Conservation (phyloP, 2,113 vertebrate species). For the Antechinus flavipes region DNA sequence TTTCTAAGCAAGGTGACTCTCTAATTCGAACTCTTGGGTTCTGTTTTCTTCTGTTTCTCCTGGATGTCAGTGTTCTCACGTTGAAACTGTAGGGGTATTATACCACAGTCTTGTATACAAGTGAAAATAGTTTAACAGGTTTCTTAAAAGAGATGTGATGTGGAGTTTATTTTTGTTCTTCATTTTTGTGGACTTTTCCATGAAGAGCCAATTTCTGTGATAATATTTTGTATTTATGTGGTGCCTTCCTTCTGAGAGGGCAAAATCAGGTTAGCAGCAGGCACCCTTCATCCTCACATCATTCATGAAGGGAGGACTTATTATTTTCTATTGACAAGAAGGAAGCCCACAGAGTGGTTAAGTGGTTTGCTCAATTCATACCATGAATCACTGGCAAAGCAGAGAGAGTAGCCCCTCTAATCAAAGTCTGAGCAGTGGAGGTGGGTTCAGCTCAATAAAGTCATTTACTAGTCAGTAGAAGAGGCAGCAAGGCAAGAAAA, state of each 20-base stretch:
- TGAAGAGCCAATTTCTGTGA: constrained; percentile 13
- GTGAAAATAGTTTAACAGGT: constrained; percentile 43
- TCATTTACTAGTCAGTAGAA: not conserved
- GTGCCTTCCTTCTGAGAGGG: not conserved
- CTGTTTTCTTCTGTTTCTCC: not conserved
- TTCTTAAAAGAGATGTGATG: constrained; percentile 32
- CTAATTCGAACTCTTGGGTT: constrained; percentile 28
- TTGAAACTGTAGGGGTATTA: not conserved
- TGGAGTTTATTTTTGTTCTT: constrained; percentile 5
- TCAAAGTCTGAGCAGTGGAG: not conserved
- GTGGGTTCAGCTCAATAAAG: not conserved
- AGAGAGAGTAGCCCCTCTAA: not conserved
- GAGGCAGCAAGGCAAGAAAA: not conserved
- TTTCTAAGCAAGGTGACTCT: constrained; percentile 47
- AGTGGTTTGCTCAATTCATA: not conserved
- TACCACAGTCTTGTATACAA: constrained; percentile 23
- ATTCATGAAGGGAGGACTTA: not conserved
- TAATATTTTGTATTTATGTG: not conserved
- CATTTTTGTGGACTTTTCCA: not conserved
- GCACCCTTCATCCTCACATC: not conserved
- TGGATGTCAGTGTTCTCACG: constrained; percentile 13
- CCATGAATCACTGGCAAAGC: not conserved
- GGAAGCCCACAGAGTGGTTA: not conserved
- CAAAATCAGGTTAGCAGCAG: not conserved
- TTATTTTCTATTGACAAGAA: not conserved